Conservation (phyloP, 1,140 invertebrate genomes). For the Drosophila santomea region DNA sequence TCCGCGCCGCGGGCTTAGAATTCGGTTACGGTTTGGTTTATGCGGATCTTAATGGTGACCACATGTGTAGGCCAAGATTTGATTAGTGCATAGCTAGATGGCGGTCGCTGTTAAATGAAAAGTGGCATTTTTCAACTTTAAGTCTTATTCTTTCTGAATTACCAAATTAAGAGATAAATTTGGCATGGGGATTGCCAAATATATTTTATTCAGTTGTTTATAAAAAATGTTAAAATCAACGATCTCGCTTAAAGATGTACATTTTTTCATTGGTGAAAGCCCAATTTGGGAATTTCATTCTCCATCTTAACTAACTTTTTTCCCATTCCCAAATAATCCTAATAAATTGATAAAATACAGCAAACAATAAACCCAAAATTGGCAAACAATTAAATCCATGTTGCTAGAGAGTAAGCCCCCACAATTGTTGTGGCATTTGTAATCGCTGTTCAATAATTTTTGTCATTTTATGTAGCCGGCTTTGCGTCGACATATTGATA, state of each 20-base stretch:
- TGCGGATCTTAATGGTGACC: conserved; percentile 36
- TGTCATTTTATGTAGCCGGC: conserved; percentile 75
- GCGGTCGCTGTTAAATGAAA: background rate
- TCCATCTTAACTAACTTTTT: background rate
- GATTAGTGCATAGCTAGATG: conserved; percentile 37
- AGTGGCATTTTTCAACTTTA: background rate
- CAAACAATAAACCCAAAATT: conserved; percentile 44
- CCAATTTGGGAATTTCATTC: no score
- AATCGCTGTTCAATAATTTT: conserved; percentile 81
- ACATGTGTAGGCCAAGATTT: conserved; percentile 38
- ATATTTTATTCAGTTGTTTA: no score
- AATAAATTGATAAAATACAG: conserved; percentile 41
- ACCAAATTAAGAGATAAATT: no score
- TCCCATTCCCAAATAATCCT: conserved; percentile 30
- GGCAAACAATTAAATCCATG: conserved; percentile 55
- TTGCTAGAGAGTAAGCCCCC: conserved; percentile 52
- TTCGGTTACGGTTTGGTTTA: conserved; percentile 21
- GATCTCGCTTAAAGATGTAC: background rate
- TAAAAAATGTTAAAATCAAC: no score
- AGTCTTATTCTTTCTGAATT: background rate
- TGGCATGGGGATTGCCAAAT: no score
- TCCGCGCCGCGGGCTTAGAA: conserved; percentile 3
- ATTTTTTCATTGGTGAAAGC: background rate
- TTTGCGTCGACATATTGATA: conserved; percentile 52
- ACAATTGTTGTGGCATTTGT: conserved; percentile 74